These are phyloP conservation scores for Barbus barbus DNA, from an alignment of 2,113 vertebrate genomes.

Conservation along the genomic window DNA sequence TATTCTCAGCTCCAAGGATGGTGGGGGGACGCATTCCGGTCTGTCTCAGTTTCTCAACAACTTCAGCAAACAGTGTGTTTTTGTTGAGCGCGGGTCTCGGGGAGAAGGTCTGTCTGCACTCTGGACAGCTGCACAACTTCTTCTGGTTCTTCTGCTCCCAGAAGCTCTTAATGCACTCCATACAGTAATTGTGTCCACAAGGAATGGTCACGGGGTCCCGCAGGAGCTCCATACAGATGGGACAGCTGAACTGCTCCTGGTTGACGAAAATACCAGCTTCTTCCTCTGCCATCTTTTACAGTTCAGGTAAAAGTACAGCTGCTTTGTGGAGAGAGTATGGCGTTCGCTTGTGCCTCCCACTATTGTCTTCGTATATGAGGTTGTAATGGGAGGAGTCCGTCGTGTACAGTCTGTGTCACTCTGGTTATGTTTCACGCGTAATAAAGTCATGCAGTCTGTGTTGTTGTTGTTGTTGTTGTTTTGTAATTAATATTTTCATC, in stretches of 20 bases:
- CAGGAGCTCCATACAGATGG: slow-evolving; percentile 46
- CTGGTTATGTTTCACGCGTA: background rate
- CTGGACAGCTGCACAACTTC: slow-evolving; percentile 38
- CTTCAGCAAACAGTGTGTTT: slow-evolving; percentile 39
- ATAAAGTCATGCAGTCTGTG: no score
- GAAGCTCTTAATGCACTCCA: slow-evolving; percentile 36
- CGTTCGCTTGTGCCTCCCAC: background rate
- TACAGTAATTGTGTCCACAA: slow-evolving; percentile 50
- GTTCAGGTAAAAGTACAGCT: background rate
- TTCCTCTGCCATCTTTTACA: slow-evolving; percentile 44
- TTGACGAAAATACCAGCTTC: slow-evolving; percentile 38
- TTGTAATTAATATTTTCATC: background rate
- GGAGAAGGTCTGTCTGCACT: slow-evolving; percentile 46
- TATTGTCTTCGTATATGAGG: background rate
- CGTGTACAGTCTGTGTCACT: background rate
- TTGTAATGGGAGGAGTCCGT: slow-evolving; percentile 22
- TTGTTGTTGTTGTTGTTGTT: background rate
- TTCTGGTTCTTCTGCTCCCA: slow-evolving; percentile 41
- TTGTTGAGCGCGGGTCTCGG: slow-evolving; percentile 36
- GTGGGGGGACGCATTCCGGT: background rate
- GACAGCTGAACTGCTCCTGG: slow-evolving; percentile 46
- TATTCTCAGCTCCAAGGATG: background rate
- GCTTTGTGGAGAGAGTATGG: background rate
- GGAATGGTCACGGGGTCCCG: slow-evolving; percentile 39
- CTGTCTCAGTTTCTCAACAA: slow-evolving; percentile 41